These are phyloP conservation scores for Eidolon dupreanum DNA, from an alignment of 2,797 vertebrate genomes.

Conservation along the genomic window DNA sequence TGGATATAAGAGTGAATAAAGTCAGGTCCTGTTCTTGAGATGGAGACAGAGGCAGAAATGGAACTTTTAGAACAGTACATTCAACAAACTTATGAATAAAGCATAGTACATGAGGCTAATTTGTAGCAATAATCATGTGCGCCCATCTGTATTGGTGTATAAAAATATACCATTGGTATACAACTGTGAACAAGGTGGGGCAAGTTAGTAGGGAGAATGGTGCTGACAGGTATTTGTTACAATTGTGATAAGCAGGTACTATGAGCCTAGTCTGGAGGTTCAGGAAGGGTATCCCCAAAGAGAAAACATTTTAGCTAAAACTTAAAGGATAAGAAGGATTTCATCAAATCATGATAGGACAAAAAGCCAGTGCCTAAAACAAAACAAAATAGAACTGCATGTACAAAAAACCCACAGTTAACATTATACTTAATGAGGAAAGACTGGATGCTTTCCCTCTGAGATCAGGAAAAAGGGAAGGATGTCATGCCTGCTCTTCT, in stretches of 20 bases:
- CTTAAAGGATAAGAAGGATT: background rate
- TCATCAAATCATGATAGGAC: background rate
- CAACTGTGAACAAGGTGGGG: background rate
- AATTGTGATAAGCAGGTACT: background rate
- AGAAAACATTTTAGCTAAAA: background rate
- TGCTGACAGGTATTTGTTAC: background rate
- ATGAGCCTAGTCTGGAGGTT: background rate
- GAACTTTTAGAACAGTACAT: background rate
- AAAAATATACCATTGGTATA: background rate
- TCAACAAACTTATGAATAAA: background rate
- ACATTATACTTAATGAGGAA: background rate
- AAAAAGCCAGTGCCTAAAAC: background rate
- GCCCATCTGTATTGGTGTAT: background rate
- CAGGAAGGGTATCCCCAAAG: background rate
- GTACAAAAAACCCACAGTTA: background rate
- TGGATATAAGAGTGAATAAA: background rate
- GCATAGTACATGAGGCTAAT: background rate
- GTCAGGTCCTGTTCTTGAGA: background rate
- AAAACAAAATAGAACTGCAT: background rate
- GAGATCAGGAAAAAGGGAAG: background rate
- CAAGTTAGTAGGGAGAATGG: background rate
- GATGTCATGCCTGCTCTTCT: background rate
- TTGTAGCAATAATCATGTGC: background rate
- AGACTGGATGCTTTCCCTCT: background rate
- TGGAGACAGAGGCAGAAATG: background rate